Percentiles rank a stretch among this genome's conserved stretches.
Conservation (phyloP, 2,888 invertebrate species). For the Asteroscopus sphinx region DNA sequence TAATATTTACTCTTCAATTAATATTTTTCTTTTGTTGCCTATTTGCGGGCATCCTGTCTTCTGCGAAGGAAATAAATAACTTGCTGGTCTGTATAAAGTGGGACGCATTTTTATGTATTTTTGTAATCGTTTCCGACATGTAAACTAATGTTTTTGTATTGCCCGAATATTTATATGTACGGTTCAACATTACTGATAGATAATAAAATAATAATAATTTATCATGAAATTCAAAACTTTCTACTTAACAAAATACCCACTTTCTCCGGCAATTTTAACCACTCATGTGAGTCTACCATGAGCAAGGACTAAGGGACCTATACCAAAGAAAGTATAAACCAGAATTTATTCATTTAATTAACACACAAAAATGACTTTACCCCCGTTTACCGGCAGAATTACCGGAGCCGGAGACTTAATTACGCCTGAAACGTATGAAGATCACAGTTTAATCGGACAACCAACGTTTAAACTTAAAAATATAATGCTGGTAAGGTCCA, state of each 20-base stretch:
- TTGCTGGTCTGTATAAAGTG: conserved; percentile 11
- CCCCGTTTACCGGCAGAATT: conserved; percentile 27
- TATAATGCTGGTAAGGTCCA: conserved; percentile 58
- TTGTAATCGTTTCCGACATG: conserved; percentile 5
- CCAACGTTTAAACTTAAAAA: conserved; percentile 58
- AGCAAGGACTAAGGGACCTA: too few species aligned
- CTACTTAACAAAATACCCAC: too few species aligned
- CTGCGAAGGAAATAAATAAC: conserved; percentile 27
- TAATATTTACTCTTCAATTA: conserved; percentile 50
- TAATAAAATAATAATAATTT: too few species aligned
- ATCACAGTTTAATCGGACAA: conserved; percentile 44
- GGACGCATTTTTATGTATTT: conserved; percentile 18
- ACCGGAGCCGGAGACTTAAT: conserved; percentile 40
- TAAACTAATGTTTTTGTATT: background rate
- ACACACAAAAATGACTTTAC: conserved; percentile 27
- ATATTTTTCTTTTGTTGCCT: conserved; percentile 43
- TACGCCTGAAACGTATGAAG: conserved; percentile 41
- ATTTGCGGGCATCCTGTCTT: conserved; percentile 18
- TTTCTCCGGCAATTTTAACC: too few species aligned
- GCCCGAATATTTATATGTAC: too few species aligned
- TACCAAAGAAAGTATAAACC: conserved; percentile 11
- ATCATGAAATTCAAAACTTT: too few species aligned
- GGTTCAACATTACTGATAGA: too few species aligned
- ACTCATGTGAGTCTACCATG: too few species aligned
- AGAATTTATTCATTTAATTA: conserved; percentile 47